A percentile compares a stretch with the other conserved stretches of the same genome.
phyloP scores from a whole-genome alignment of 2,113 vertebrate species.

The Phalacrocorax pelagicus region DNA sequence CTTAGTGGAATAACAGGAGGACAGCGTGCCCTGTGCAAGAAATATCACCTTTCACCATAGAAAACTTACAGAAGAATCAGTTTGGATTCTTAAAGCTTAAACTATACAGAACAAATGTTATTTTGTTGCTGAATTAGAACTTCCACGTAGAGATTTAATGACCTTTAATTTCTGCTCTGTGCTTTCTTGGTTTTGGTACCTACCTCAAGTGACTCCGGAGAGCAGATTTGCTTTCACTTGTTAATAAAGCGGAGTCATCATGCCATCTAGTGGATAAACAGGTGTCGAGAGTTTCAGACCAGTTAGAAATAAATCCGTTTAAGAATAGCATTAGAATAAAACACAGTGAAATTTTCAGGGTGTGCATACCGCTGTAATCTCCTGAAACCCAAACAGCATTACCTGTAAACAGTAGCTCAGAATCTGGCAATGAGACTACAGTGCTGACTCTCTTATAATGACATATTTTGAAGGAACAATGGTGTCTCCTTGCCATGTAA shows the following conservation, averaged over 20 bases:
- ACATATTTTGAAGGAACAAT: not conserved
- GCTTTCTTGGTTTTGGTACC: not conserved
- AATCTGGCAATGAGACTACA: not conserved
- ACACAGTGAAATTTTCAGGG: not conserved
- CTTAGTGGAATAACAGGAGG: not conserved
- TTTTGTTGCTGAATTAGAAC: not conserved
- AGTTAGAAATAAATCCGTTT: not conserved
- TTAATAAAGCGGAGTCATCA: not conserved
- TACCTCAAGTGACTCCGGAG: not conserved
- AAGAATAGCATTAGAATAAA: not conserved
- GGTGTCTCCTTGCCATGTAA: not conserved
- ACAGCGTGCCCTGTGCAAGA: not conserved
- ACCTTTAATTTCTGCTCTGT: not conserved
- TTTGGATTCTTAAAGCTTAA: not conserved
- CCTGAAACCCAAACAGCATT: not conserved
- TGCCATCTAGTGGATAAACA: conserved; percentile 15
- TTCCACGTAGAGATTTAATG: not conserved
- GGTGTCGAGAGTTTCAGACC: not conserved
- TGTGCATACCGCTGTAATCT: not conserved
- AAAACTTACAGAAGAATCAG: not conserved
- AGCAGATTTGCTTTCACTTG: not conserved
- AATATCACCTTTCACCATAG: not conserved
- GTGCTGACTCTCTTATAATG: not conserved
- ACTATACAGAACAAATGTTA: not conserved
- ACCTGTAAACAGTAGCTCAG: not conserved